These are phyloP conservation scores for Aspiorhynchus laticeps DNA, from an alignment of 2,113 vertebrate genomes.

Conservation along the genomic window DNA sequence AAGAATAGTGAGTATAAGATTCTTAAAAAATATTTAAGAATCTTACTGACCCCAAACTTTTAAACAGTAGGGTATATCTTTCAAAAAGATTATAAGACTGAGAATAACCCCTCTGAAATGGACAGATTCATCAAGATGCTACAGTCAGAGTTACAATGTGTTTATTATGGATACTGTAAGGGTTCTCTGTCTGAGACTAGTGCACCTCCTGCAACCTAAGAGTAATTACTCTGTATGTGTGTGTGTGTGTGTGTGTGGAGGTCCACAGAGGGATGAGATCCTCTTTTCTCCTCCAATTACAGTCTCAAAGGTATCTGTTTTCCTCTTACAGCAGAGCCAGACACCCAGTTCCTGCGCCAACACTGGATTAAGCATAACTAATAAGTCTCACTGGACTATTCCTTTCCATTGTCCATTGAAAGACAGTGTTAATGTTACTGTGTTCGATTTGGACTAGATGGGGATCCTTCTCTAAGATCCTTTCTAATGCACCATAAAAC, in stretches of 20 bases:
- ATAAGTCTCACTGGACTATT: conserved; percentile 28
- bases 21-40: background rate
- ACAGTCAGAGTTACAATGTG: background rate
- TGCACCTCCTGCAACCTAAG: background rate
- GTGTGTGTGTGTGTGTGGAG: background rate
- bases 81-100: background rate
- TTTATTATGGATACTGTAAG: background rate
- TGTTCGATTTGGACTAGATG: background rate
- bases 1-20: background rate
- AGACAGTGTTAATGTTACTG: background rate
- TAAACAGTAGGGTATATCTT: background rate
- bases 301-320: conserved; percentile 17
- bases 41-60: background rate
- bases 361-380: conserved; percentile 33
- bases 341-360: conserved; percentile 20
- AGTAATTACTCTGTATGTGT: conserved; percentile 29
- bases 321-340: background rate
- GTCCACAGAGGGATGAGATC: conserved; percentile 27
- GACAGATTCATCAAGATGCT: background rate
- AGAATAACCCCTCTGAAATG: background rate
- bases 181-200: background rate
- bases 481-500: background rate
- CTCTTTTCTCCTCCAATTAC: conserved; percentile 37
- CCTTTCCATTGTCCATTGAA: background rate
- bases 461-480: background rate